These are phyloP conservation scores for Syngnathus floridae DNA, from an alignment of 2,113 vertebrate genomes.

Conservation along the genomic window DNA sequence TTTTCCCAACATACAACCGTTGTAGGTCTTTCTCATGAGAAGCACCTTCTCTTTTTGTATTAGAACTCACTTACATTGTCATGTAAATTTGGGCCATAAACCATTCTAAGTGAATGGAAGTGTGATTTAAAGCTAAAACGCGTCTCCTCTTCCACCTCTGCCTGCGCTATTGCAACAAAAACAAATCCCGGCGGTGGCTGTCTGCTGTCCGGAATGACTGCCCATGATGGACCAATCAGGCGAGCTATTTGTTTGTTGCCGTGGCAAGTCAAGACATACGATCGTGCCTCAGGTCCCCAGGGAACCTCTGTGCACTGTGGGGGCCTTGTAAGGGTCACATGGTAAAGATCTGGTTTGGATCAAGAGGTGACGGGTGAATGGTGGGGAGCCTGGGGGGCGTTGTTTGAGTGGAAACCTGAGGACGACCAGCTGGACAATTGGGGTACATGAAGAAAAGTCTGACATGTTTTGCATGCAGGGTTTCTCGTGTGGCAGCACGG, in stretches of 20 bases:
- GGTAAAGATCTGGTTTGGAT: slow-evolving; percentile 58
- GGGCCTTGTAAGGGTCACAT: slow-evolving; percentile 52
- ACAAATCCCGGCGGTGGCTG: background rate
- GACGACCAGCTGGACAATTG: slow-evolving; percentile 17
- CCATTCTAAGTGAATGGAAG: background rate
- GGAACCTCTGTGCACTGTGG: slow-evolving; percentile 29
- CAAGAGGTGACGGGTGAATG: slow-evolving; percentile 12
- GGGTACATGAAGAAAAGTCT: slow-evolving; percentile 7
- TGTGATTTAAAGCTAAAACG: background rate
- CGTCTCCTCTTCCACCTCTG: background rate
- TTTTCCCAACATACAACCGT: background rate
- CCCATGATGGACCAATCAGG: slow-evolving; percentile 33
- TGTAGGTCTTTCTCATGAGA: background rate
- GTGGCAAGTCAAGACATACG: slow-evolving; percentile 50
- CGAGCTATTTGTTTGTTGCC: slow-evolving; percentile 53
- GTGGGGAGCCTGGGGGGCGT: background rate
- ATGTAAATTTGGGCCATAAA: background rate
- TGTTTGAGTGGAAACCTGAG: slow-evolving; percentile 39
- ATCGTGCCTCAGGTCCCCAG: slow-evolving; percentile 36
- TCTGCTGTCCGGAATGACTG: background rate
- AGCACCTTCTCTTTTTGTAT: background rate
- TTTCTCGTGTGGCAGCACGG: slow-evolving; percentile 22
- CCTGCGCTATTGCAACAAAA: background rate
- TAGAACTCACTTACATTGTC: background rate
- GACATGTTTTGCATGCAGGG: slow-evolving; percentile 45